phyloP scores from a whole-genome alignment of 1,140 invertebrate genomes.

The Bombus sylvicola region DNA sequence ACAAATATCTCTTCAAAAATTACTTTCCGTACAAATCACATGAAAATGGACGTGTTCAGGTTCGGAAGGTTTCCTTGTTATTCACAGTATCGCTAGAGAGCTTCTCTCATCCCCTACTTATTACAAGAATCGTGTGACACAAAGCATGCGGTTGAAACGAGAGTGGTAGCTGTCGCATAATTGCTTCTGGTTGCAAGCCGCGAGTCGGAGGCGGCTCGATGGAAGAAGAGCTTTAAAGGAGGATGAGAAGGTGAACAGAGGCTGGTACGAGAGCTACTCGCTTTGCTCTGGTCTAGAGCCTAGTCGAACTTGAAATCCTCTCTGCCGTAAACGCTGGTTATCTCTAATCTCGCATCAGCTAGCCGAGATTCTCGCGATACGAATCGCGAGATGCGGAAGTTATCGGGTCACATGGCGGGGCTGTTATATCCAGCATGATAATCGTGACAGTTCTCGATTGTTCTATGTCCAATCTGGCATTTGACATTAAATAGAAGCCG shows the following conservation, averaged over 20 bases:
- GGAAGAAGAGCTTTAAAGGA: slow-evolving; percentile 2
- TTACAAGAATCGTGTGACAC: slow-evolving; percentile 61
- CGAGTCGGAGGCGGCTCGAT: slow-evolving; percentile 37
- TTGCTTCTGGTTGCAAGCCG: slow-evolving; percentile 61
- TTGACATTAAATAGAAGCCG: not conserved
- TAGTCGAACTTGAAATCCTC: slow-evolving; percentile 60
- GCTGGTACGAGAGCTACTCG: slow-evolving; percentile 63
- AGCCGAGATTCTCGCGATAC: slow-evolving; percentile 55
- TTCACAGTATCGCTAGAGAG: not conserved
- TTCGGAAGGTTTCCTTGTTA: too few relatives aligned
- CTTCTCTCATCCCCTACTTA: slow-evolving; percentile 23
- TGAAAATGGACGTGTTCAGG: too few relatives aligned
- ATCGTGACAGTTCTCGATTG: not conserved
- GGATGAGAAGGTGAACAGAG: slow-evolving; percentile 18
- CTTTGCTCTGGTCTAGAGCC: slow-evolving; percentile 33
- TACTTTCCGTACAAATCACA: too few relatives aligned
- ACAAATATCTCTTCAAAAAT: too few relatives aligned
- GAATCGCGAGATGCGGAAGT: slow-evolving; percentile 41
- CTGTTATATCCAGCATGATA: slow-evolving; percentile 5
- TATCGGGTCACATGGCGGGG: slow-evolving; percentile 32
- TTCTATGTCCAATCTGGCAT: not conserved
- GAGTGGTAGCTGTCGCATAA: slow-evolving; percentile 39
- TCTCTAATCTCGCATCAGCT: slow-evolving; percentile 62
- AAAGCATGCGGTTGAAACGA: slow-evolving; percentile 50
- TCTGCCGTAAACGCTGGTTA: slow-evolving; percentile 65